Evolutionary conservation across 2,888 invertebrate genomes (phyloP).

Genomic region (Camptogramma bilineatum): DNA sequence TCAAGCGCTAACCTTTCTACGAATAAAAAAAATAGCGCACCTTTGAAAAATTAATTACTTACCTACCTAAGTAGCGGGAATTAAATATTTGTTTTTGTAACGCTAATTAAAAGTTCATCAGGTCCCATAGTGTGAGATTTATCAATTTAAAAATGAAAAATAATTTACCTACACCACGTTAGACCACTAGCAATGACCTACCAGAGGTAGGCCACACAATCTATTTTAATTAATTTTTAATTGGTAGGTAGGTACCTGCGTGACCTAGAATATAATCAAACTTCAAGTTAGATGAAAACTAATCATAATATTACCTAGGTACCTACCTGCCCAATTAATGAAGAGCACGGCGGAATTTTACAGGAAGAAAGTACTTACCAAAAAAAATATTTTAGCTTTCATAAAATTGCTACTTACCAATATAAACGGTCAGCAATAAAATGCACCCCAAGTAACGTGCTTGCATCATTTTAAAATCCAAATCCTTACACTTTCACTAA

Average conservation of each 20-base stretch:
- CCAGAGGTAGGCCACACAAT: background rate
- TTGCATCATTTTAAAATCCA: constrained; percentile 69
- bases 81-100: background rate
- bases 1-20: too few relatives aligned
- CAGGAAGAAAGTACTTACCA: background rate
- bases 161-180: too few relatives aligned
- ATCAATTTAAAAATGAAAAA: too few relatives aligned
- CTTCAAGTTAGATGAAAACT: background rate
- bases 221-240: background rate
- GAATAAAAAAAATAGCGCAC: too few relatives aligned
- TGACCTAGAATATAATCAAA: background rate
- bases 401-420: constrained; percentile 60
- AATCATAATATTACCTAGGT: too few relatives aligned
- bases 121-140: too few relatives aligned
- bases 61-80: background rate
- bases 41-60: too few relatives aligned
- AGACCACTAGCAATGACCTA: background rate
- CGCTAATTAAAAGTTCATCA: too few relatives aligned
- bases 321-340: background rate
- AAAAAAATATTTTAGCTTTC: constrained; percentile 10
- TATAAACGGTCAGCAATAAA: constrained; percentile 62
- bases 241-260: background rate
- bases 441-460: constrained; percentile 64
- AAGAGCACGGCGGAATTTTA: too few relatives aligned
- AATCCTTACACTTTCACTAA: constrained; percentile 76